Conservation (phyloP, 2,113 vertebrate species). For the Toxotes jaculatrix region DNA sequence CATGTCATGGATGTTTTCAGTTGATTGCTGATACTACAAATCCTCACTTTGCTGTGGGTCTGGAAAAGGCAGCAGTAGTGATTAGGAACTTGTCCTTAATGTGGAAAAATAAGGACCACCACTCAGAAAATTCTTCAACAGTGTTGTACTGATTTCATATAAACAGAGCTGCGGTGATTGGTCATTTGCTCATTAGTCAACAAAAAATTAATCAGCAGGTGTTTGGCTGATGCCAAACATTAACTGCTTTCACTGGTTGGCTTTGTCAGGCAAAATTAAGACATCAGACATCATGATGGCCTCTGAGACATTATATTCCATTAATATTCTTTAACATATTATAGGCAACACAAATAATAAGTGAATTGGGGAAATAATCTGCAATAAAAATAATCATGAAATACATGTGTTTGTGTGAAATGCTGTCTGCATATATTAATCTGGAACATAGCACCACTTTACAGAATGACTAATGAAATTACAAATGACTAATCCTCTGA, state of each 20-base stretch:
- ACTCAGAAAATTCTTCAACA: too few relatives aligned
- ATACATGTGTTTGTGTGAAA: neutral
- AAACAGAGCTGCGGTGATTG: neutral
- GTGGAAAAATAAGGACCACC: too few relatives aligned
- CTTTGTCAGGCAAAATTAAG: too few relatives aligned
- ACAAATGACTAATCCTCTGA: constrained; percentile 5
- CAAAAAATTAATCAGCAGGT: too few relatives aligned
- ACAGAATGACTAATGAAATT: neutral
- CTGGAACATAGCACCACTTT: neutral
- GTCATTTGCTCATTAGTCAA: neutral
- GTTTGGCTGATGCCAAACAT: neutral
- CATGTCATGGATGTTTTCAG: constrained; percentile 6
- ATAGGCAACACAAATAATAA: too few relatives aligned
- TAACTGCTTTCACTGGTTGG: too few relatives aligned
- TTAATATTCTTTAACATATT: too few relatives aligned
- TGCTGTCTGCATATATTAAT: neutral
- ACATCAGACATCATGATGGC: too few relatives aligned
- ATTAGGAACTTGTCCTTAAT: too few relatives aligned
- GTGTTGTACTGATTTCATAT: neutral
- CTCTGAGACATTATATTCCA: too few relatives aligned
- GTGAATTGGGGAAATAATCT: too few relatives aligned
- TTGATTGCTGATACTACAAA: neutral
- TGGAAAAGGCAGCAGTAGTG: neutral
- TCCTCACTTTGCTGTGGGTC: neutral
- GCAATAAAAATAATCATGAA: too few relatives aligned